Evolutionary conservation across 2,113 vertebrate genomes (phyloP).

Genomic region (Mustela lutreola): DNA sequence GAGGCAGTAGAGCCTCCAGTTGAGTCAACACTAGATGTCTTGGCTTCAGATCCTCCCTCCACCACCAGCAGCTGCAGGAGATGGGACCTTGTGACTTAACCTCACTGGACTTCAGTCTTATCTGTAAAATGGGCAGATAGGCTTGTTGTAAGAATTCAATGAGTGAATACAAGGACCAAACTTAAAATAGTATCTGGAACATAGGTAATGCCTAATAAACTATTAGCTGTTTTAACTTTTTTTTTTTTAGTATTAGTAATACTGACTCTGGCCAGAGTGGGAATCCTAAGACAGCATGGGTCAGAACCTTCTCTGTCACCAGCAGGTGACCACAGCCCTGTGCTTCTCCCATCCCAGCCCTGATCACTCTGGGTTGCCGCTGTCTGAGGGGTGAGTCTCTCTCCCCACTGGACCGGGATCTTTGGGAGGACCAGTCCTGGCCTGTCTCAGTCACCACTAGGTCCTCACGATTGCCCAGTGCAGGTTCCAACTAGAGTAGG

Average conservation of each 20-base stretch:
- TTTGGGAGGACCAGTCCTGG: neutral
- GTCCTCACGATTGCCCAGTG: neutral
- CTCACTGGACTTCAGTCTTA: neutral
- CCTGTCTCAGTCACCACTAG: neutral
- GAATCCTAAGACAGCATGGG: neutral
- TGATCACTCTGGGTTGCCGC: neutral
- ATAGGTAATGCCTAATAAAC: neutral
- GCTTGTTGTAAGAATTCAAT: slow-evolving; percentile 1
- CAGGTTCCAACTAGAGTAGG: neutral
- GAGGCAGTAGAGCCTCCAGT: neutral
- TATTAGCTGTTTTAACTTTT: neutral
- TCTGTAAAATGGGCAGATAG: neutral
- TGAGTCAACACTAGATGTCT: neutral
- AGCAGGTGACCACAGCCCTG: neutral
- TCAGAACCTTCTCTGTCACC: neutral
- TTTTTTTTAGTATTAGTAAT: neutral
- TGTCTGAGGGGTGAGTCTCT: neutral
- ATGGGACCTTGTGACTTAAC: neutral
- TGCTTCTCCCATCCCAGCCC: neutral
- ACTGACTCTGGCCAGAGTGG: neutral
- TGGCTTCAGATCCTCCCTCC: neutral
- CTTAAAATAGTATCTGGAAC: neutral
- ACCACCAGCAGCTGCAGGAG: neutral
- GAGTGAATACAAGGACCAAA: neutral
- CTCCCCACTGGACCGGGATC: neutral